phyloP scores from a whole-genome alignment of 2,113 vertebrate genomes.

The Apaloderma vittatum region DNA sequence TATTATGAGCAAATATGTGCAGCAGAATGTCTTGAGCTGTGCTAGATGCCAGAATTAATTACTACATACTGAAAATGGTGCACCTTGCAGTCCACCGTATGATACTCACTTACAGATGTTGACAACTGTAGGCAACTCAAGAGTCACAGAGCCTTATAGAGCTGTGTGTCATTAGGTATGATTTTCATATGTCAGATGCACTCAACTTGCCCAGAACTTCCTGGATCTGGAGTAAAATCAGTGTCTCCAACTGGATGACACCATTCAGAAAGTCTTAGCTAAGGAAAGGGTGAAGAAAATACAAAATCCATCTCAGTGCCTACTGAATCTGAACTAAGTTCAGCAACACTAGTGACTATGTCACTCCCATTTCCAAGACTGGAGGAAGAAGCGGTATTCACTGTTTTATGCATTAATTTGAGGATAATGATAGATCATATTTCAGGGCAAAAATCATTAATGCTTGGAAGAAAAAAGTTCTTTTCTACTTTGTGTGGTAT shows the following conservation, averaged over 20 bases:
- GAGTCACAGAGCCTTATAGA: background rate
- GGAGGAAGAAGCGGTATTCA: background rate
- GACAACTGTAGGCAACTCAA: too few species aligned
- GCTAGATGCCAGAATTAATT: background rate
- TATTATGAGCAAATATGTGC: background rate
- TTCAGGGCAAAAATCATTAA: background rate
- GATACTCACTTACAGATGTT: background rate
- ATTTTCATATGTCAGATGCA: background rate
- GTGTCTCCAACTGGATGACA: background rate
- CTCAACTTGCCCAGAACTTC: background rate
- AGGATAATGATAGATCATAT: background rate
- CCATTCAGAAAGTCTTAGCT: background rate
- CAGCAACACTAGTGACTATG: background rate
- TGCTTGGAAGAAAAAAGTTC: background rate
- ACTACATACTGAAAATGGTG: background rate
- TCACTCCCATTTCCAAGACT: background rate
- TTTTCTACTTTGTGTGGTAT: background rate
- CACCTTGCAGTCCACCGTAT: background rate
- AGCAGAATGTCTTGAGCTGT: background rate
- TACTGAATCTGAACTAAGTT: background rate
- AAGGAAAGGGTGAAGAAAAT: background rate
- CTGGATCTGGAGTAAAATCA: background rate
- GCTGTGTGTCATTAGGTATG: background rate
- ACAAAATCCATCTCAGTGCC: background rate
- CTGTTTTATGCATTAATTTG: background rate